A percentile compares a stretch with the other conserved stretches of the same genome.
Evolutionary conservation across 2,113 vertebrate genomes (phyloP).

Genomic region (Pandion haliaetus): DNA sequence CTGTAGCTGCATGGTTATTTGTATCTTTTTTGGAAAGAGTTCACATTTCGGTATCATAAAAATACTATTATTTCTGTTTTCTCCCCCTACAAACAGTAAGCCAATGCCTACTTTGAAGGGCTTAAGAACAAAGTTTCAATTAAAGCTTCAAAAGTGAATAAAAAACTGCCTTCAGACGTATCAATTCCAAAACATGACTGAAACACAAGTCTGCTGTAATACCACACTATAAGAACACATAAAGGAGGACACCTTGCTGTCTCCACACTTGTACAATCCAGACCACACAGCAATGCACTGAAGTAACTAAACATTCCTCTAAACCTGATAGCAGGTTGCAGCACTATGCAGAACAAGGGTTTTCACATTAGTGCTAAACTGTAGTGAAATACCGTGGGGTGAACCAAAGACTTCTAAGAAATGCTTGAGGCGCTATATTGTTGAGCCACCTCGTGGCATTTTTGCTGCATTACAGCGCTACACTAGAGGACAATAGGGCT

Average conservation of each 20-base stretch:
- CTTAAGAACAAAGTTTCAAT: neutral
- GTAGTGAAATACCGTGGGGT: accelerated
- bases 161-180: neutral
- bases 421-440: neutral
- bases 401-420: neutral
- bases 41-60: neutral
- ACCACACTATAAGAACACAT: accelerated
- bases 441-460: slow-evolving; percentile 67
- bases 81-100: neutral
- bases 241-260: neutral
- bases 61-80: neutral
- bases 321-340: neutral
- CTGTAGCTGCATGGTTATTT: neutral
- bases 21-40: neutral
- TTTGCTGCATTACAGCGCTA: neutral
- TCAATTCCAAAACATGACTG: too few relatives aligned
- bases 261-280: accelerated
- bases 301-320: accelerated
- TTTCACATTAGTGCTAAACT: accelerated
- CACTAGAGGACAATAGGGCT: neutral
- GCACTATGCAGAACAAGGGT: accelerated
- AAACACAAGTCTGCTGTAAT: neutral
- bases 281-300: neutral
- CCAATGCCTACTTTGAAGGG: neutral
- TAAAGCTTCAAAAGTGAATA: neutral